Percentiles rank a stretch among this genome's conserved stretches.
Conservation (phyloP, 2,797 vertebrate genomes). For the Telmatherina bonti region DNA sequence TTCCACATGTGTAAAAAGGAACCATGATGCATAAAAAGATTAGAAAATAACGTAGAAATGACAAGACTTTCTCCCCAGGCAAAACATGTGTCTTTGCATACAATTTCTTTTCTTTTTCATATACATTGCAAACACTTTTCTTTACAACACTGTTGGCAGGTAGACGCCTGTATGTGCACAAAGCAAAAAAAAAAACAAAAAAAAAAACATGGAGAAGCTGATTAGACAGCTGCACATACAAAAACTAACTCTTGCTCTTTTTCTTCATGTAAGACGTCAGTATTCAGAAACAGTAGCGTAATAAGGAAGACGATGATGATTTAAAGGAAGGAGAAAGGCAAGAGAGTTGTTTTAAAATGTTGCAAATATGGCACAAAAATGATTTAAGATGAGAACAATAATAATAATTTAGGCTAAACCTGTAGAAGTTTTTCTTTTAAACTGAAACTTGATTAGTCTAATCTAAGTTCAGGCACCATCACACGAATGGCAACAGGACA, state of each 20-base stretch:
- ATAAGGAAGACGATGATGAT: conserved; percentile 17
- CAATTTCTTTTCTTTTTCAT: conserved; percentile 26
- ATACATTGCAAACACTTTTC: conserved; percentile 28
- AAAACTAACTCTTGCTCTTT: conserved; percentile 1
- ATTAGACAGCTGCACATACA: conserved; percentile 35
- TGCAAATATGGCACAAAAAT: conserved; percentile 33
- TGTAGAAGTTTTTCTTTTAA: not conserved
- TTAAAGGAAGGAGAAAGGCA: not conserved
- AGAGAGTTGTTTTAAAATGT: not conserved
- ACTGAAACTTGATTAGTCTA: not conserved
- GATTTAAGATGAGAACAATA: conserved; percentile 5
- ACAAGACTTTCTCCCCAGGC: conserved; percentile 9
- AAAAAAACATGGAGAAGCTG: not conserved
- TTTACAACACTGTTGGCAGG: conserved; percentile 57
- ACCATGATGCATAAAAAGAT: conserved; percentile 33
- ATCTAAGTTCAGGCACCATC: conserved; percentile 32
- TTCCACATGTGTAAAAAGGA: conserved; percentile 45
- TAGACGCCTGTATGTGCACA: conserved; percentile 39
- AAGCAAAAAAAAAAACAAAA: too few relatives aligned
- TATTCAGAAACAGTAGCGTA: not conserved
- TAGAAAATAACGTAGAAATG: conserved; percentile 19
- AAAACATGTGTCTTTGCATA: too few relatives aligned
- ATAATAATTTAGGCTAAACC: conserved; percentile 1
- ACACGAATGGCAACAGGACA: conserved; percentile 43
- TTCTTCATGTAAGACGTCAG: not conserved